Base-by-base conservation (phyloP, 2,888 invertebrate genomes). In the Cecidostiba fungosa region DNA sequence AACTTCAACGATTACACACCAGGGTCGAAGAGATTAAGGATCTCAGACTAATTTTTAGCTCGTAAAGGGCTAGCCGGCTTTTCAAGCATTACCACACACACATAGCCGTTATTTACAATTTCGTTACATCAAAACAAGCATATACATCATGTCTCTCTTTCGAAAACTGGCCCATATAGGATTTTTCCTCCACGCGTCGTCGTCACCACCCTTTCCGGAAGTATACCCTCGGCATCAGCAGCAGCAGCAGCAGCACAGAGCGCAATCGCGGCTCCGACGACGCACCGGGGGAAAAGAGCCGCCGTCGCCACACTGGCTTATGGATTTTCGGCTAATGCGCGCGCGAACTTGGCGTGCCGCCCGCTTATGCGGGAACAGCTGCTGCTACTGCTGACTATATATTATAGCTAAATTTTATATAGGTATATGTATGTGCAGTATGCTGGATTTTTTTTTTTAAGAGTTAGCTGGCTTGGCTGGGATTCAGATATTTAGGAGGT, bases 251-350 rank as follows among this genome's bases (percentile, higher is more conserved):
- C 54, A n/a, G n/a, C n/a, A n/a, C n/a, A n/a, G n/a, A n/a, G 54
- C 54, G 54, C 54, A 59, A 59, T 59, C 54, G 54, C 54, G n/a
- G 54, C 54, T 12, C 43, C 43, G n/a, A n/a, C 54, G 54, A 54
- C 39, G n/a, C 36, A 39, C 39, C 36, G 23, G n/a, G 39, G 70
- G 39, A 59, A 36, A 12, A 23, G 43, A 59, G 39, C 16, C 23
- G 39, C 43, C 23, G 39, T 12, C n/a, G 29, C 14, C 36, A 43
- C 66, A 32, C 54, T 73, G 72, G 85, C 43, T 76, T 85, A 85
- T 85, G 85, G 85, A 85, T 85, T 85, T 85, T 85, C 82, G 82
- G 74, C 29, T 59, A 62, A 62, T 39, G 76, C 36, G 82, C 66
- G 77, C 73, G 79, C 79, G 39, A 81, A 81, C 62, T 85, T 85